Conservation (phyloP, 1,140 invertebrate species). For the Platorchestia sp. region DNA sequence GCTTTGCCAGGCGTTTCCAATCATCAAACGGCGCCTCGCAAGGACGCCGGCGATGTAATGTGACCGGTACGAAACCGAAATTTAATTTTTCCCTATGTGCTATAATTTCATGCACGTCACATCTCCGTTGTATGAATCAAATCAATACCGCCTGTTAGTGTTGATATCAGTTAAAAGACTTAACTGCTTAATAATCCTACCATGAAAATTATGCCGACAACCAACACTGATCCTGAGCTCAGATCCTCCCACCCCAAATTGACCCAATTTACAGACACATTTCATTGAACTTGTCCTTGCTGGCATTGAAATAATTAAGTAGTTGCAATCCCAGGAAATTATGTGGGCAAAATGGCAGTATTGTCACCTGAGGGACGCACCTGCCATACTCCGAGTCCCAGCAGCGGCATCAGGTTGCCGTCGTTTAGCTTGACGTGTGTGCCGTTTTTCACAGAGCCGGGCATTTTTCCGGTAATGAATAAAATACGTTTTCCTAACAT, state of each 20-base stretch:
- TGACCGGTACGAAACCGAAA: background rate
- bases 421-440: conserved; percentile 73
- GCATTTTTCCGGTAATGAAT: too few species aligned
- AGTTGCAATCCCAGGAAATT: background rate
- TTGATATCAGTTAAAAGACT: background rate
- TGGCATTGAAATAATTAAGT: background rate
- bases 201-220: background rate
- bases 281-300: background rate
- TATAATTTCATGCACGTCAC: background rate
- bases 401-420: conserved; percentile 79
- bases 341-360: background rate
- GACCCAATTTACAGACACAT: background rate
- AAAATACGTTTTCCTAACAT: too few species aligned
- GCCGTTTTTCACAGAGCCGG: conserved; percentile 75
- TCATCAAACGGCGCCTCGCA: background rate
- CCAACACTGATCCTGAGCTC: background rate
- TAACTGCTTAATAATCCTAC: background rate
- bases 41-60: background rate
- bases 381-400: conserved; percentile 86
- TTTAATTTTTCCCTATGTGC: background rate
- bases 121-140: background rate
- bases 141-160: background rate
- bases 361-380: conserved; percentile 60
- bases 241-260: background rate
- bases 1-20: background rate